Evolutionary conservation across 2,888 invertebrate species (phyloP), one percentile per base, ranked within the genome.

Genomic region (Euzophera pinguis): DNA sequence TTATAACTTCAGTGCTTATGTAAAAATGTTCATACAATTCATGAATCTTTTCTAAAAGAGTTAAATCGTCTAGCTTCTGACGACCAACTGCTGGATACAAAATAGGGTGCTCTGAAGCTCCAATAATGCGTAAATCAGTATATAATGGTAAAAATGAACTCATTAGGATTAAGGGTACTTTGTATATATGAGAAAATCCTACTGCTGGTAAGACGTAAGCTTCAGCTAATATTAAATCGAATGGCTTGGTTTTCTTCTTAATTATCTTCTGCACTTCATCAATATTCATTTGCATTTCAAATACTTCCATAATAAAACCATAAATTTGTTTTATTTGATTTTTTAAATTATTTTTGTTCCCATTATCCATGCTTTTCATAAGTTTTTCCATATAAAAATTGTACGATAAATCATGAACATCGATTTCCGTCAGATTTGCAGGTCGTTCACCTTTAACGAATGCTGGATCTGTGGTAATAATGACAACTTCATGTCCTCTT

Each of bases 371-470:
- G 5, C 3, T 22, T 16, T 29, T 37, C 0, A 57, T 10, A 7
- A 66, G 56, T 12, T 52, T 16, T 27, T 61, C 52, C 7, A 38
- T 52, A 65, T 61, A 67, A 10, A 59, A 16, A 7, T 59, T 47
- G 12, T 81, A 78, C 0, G 77, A 78, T 14, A 71, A 34, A 7
- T 77, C 65, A 35, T 72, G 61, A 0, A 76, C 43, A 27, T 77
- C 67, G 2, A 84, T 75, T 64, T 83, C 77, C 1, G 64, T 75
- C 3, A 77, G 62, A 47, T 79, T 83, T 9, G 13, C 29, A 3
- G 66, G 65, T 0, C 55, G 41, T 8, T 58, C 29, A 10, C 54
- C 63, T 39, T 63, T 60, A 3, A 58, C 47, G 12, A 56, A 69
- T 1, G 22, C 22, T 12, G 35, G 35, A 17, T 35, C 34, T 7